Conservation (phyloP, 2,888 invertebrate species). For the Villa cingulata region DNA sequence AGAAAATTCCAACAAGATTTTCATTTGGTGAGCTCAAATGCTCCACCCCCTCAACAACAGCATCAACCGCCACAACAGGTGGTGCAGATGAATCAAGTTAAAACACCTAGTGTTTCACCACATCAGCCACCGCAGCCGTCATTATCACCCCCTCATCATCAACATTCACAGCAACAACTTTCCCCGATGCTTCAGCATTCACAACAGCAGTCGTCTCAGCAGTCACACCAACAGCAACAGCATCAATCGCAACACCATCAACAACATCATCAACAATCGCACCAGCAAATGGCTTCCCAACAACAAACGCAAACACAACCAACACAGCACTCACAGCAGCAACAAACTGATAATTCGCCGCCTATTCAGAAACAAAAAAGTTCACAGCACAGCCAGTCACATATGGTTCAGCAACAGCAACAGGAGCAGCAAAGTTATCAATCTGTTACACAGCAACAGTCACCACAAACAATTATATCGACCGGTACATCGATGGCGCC, state of each 20-base stretch:
- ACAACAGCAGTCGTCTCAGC: conserved; percentile 17
- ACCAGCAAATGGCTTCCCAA: conserved; percentile 12
- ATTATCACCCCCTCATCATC: conserved; percentile 24
- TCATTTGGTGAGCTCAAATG: conserved; percentile 41
- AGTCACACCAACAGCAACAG: conserved; percentile 14
- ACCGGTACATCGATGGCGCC: conserved; percentile 25
- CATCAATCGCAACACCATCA: conserved; percentile 18
- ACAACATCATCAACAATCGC: conserved; percentile 15
- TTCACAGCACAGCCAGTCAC: conserved; percentile 2
- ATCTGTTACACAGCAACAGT: conserved; percentile 1
- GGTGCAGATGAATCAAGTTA: conserved; percentile 20
- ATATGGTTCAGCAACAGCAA: conserved; percentile 5
- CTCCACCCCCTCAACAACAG: conserved; percentile 17
- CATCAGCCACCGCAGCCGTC: conserved; percentile 27
- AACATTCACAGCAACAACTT: conserved; percentile 20
- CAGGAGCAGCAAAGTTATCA: conserved; percentile 8
- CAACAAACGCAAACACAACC: conserved; percentile 17
- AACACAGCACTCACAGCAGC: conserved; percentile 10
- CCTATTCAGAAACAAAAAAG: conserved; percentile 2
- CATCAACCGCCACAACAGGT: conserved; percentile 20
- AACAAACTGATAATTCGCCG: conserved; percentile 2
- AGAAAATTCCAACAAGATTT: conserved; percentile 71
- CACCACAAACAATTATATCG: conserved; percentile 9
- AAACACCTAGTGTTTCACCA: conserved; percentile 25
- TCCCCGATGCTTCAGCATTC: conserved; percentile 17